Base-by-base conservation (phyloP, 2,113 vertebrate species). In the Tupaia chinensis region DNA sequence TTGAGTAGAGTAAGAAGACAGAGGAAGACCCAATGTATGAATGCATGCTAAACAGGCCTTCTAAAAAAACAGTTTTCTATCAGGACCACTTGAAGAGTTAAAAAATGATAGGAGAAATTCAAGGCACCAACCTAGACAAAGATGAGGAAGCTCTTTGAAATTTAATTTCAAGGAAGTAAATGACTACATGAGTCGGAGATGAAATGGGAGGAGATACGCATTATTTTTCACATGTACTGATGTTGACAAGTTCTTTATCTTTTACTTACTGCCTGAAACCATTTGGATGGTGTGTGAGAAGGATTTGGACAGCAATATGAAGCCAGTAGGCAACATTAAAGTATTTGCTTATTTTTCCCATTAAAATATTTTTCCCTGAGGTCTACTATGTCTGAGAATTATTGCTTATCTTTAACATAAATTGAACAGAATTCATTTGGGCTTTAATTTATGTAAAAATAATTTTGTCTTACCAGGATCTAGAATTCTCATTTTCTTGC, bases 401-500 rank as follows among this genome's bases (percentile, higher is more conserved):
- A 73, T 1, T 74, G 5, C 3, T 22, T 0, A 1, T 63, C 89
- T 96, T 96, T 87, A 94, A 96, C 92, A 96, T 9, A 96, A 77
- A 95, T 97, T 94, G 93, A 97, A 89, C n/a, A 96, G 84, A 96
- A 97, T 94, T 88, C 69, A 60, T 68, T 72, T 93, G 93, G 54
- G 81, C 32, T 97, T 98, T 97, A 96, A 97, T 96, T 97, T 97
- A 98, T 58, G 68, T 92, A 86, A 89, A 92, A 80, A 84, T 91
- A 94, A 92, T 95, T 95, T 89, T 98, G 92, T 68, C 93, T 97
- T 93, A 85, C 70, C 58, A 85, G 7, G 17, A 96, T 82, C 98
- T 65, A 56, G 32, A 97, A 96, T 89, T 95, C 91, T 14, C 7
- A 93, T 92, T 97, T 95, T 91, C 65, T 94, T 95, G 89, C 77